A percentile compares a stretch with the other conserved stretches of the same genome.
These are phyloP conservation scores for Misgurnus mizolepis DNA, from an alignment of 2,113 vertebrate species.

Conservation along the genomic window DNA sequence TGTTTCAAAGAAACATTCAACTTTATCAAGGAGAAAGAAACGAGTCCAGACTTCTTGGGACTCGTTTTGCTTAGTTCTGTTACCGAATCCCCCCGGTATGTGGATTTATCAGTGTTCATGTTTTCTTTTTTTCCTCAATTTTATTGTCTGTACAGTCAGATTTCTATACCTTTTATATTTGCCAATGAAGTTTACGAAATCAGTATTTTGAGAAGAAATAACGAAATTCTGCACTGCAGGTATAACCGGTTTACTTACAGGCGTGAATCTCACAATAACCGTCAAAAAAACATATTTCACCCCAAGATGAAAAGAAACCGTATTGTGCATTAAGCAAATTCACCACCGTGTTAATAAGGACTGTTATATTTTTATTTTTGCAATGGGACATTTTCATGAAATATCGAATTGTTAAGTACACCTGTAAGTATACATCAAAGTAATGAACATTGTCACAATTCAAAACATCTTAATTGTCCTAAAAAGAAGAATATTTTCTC, in stretches of 20 bases:
- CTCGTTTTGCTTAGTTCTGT: slow-evolving; percentile 73
- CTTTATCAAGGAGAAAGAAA: slow-evolving; percentile 68
- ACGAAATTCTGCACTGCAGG: slow-evolving; percentile 92
- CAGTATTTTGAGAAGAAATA: slow-evolving; percentile 95
- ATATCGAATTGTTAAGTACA: background rate
- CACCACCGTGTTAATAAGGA: no score
- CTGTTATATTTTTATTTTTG: background rate
- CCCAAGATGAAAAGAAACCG: background rate
- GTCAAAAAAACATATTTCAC: background rate
- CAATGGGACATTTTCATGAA: background rate
- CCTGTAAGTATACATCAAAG: background rate
- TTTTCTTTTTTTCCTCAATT: slow-evolving; percentile 71
- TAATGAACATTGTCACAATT: background rate
- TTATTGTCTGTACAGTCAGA: slow-evolving; percentile 95
- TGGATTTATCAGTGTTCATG: slow-evolving; percentile 84
- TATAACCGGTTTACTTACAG: slow-evolving; percentile 85
- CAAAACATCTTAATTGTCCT: background rate
- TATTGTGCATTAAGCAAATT: background rate
- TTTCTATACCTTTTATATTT: slow-evolving; percentile 89
- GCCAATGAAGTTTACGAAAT: slow-evolving; percentile 93
- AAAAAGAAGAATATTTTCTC: background rate
- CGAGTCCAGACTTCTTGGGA: slow-evolving; percentile 74
- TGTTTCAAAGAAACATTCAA: slow-evolving; percentile 68
- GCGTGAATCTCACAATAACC: slow-evolving; percentile 9
- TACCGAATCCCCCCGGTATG: slow-evolving; percentile 79